A percentile compares a stretch with the other conserved stretches of the same genome.
Conservation (phyloP, 2,113 vertebrate species). For the Emydura subglobosa region DNA sequence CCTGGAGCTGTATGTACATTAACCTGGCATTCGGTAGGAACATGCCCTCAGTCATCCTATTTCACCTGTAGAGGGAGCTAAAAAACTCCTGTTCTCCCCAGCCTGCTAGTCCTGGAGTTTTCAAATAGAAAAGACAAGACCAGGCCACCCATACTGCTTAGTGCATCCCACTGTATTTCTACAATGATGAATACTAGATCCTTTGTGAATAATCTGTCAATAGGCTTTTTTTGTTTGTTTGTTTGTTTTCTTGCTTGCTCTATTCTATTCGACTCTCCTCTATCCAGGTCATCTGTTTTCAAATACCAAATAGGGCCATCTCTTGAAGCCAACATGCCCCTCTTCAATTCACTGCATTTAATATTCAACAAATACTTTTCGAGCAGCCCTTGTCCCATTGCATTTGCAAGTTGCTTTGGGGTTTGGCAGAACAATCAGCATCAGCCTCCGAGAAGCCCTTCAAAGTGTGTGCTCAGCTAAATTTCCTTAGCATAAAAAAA, state of each 20-base stretch:
- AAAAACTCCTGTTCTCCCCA: neutral
- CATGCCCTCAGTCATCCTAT: neutral
- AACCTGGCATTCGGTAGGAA: neutral
- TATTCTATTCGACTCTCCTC: neutral
- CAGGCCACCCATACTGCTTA: neutral
- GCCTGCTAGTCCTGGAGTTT: neutral
- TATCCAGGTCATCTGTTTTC: slow-evolving; percentile 43
- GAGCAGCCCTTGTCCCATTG: slow-evolving; percentile 54
- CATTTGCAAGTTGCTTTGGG: slow-evolving; percentile 60
- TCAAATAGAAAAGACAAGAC: neutral
- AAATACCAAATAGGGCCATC: neutral
- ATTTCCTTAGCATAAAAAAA: slow-evolving; percentile 58
- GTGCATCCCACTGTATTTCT: neutral
- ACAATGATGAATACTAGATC: slow-evolving; percentile 33
- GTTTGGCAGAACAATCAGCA: slow-evolving; percentile 63
- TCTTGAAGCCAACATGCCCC: slow-evolving; percentile 18
- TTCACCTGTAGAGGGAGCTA: neutral
- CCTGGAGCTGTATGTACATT: neutral
- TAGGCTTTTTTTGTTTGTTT: too few relatives aligned
- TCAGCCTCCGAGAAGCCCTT: slow-evolving; percentile 55
- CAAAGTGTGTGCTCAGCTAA: slow-evolving; percentile 74
- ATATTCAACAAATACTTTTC: slow-evolving; percentile 51
- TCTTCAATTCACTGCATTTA: slow-evolving; percentile 28
- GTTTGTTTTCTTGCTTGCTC: neutral
- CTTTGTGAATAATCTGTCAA: neutral